phyloP scores from a whole-genome alignment of 23 tunicate genomes.

The Aplidium turbinatum region DNA sequence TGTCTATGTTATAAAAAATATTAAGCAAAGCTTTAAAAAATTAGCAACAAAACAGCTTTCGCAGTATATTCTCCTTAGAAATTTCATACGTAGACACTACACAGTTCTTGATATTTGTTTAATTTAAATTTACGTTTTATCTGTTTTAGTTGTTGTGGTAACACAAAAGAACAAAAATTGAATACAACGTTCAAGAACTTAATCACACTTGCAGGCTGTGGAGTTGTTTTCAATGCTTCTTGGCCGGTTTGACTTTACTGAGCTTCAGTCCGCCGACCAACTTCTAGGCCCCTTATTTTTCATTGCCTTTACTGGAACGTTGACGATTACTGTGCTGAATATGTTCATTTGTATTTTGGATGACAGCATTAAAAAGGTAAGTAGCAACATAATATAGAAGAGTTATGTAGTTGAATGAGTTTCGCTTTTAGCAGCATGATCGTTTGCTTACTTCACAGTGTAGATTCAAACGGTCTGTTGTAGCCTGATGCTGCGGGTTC shows the following conservation, averaged over 20 bases:
- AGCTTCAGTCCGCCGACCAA: constrained; percentile 60
- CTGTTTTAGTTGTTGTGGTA: background rate
- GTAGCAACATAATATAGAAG: no score
- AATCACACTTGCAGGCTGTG: constrained; percentile 38
- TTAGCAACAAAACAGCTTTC: no score
- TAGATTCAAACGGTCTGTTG: no score
- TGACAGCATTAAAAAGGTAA: constrained; percentile 79
- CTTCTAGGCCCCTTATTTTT: constrained; percentile 79
- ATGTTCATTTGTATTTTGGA: constrained; percentile 84
- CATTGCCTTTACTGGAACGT: constrained; percentile 48
- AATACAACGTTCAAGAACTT: background rate
- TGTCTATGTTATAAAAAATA: no score
- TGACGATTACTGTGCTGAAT: constrained; percentile 60
- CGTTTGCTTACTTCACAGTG: no score
- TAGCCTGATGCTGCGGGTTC: no score
- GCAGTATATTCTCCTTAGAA: no score
- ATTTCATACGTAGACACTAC: background rate
- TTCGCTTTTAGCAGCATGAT: no score
- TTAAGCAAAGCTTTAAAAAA: no score
- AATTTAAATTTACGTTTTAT: background rate
- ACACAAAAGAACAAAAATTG: background rate
- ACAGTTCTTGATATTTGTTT: background rate
- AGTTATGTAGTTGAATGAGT: no score
- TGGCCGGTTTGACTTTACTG: constrained; percentile 82
- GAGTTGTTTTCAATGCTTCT: constrained; percentile 83